These are phyloP conservation scores for Ptychobarbus kaznakovi DNA, from an alignment of 2,797 vertebrate genomes.

Conservation along the genomic window DNA sequence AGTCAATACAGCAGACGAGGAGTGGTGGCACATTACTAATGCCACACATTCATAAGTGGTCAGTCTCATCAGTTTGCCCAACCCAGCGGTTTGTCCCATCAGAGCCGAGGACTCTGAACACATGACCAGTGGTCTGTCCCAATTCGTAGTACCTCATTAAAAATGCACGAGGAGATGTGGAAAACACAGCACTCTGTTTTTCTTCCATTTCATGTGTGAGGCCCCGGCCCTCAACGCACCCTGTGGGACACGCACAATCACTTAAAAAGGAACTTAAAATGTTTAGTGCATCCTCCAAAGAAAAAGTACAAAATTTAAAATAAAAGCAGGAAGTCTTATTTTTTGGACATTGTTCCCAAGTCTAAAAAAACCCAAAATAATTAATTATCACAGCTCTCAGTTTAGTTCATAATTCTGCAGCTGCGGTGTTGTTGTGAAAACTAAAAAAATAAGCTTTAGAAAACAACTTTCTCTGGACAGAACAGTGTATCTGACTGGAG, in stretches of 20 bases:
- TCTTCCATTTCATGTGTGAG: slow-evolving; percentile 58
- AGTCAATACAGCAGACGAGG: slow-evolving; percentile 15
- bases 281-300: slow-evolving; percentile 97
- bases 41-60: slow-evolving; percentile 53
- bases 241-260: slow-evolving; percentile 67
- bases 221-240: slow-evolving; percentile 70
- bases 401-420: slow-evolving; percentile 83
- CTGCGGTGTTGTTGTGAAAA: slow-evolving; percentile 83
- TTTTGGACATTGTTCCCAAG: slow-evolving; percentile 81
- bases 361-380: slow-evolving; percentile 90
- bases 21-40: neutral
- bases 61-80: slow-evolving; percentile 55
- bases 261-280: slow-evolving; percentile 88
- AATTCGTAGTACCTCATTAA: slow-evolving; percentile 71
- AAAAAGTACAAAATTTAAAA: slow-evolving; percentile 80
- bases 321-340: slow-evolving; percentile 87
- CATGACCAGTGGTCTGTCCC: slow-evolving; percentile 72
- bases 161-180: slow-evolving; percentile 65
- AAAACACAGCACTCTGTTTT: slow-evolving; percentile 59
- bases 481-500: slow-evolving; percentile 97
- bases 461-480: slow-evolving; percentile 89
- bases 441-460: slow-evolving; percentile 85
- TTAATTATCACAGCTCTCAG: slow-evolving; percentile 84
- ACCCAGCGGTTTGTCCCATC: slow-evolving; percentile 71
- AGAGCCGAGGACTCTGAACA: slow-evolving; percentile 43